Evolutionary conservation across 2,797 vertebrate genomes (phyloP).

Genomic region (Pipistrellus kuhlii): DNA sequence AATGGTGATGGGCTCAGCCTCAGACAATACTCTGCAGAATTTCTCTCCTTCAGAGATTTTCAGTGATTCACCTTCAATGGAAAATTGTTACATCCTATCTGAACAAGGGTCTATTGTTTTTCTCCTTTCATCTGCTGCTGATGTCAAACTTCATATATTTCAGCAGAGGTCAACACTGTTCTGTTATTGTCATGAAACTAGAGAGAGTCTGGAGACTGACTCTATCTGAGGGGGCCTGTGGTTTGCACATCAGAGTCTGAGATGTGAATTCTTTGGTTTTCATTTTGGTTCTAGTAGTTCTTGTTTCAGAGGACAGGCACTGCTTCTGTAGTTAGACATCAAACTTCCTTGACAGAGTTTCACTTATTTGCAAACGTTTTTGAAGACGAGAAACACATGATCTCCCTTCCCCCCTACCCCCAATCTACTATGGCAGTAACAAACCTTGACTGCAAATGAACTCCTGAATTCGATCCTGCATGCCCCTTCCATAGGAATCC

Average conservation of each 20-base stretch:
- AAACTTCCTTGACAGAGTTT: background rate
- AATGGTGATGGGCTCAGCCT: constrained; percentile 57
- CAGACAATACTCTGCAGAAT: constrained; percentile 58
- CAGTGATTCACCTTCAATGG: constrained; percentile 70
- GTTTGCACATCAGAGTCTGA: background rate
- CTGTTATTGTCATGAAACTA: background rate
- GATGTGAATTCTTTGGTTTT: constrained; percentile 7
- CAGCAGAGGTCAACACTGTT: constrained; percentile 40
- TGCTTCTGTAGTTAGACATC: background rate
- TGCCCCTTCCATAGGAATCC: background rate
- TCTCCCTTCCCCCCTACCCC: background rate
- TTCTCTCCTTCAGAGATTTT: constrained; percentile 72
- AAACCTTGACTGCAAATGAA: background rate
- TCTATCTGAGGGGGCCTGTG: background rate
- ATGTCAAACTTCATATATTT: constrained; percentile 68
- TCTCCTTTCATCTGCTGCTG: constrained; percentile 65
- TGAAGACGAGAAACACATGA: background rate
- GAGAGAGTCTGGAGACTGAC: background rate
- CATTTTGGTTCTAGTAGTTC: constrained; percentile 1
- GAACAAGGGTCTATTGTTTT: constrained; percentile 62
- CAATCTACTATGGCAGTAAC: background rate
- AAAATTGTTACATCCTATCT: constrained; percentile 59
- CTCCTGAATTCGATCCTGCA: background rate
- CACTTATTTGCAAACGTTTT: background rate
- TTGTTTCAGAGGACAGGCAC: background rate